Conservation (phyloP, 2,797 vertebrate genomes). For the Megalops cyprinoides region DNA sequence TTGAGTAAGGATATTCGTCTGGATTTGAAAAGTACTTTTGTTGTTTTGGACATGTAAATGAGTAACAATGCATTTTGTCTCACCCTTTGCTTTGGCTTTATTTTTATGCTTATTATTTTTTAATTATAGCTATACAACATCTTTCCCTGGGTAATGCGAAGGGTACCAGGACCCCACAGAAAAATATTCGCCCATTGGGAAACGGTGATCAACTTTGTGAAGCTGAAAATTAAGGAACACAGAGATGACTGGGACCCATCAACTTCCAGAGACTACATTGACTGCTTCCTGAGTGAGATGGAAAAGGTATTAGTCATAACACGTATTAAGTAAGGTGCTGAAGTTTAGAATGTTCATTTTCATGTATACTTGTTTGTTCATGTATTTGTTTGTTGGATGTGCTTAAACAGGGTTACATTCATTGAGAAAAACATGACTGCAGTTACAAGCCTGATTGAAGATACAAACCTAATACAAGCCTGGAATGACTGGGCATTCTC, state of each 20-base stretch:
- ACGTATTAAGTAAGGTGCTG: not conserved
- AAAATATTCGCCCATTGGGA: constrained; percentile 36
- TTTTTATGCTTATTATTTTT: no score
- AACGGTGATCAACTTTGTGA: constrained; percentile 39
- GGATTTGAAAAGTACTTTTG: no score
- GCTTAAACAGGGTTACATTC: no score
- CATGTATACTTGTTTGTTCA: no score
- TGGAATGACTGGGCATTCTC: no score
- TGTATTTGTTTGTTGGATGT: no score
- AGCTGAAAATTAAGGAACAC: constrained; percentile 60
- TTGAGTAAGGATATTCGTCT: no score
- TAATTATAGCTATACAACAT: constrained; percentile 58
- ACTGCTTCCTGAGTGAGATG: constrained; percentile 70
- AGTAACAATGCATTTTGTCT: not conserved
- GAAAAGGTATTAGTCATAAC: constrained; percentile 60
- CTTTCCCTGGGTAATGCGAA: constrained; percentile 59
- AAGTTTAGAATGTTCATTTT: no score
- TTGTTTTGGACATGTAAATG: not conserved
- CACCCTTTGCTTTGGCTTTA: not conserved
- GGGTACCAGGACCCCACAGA: constrained; percentile 64
- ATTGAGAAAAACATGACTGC: no score
- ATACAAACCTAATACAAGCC: no score
- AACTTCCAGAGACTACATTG: constrained; percentile 72
- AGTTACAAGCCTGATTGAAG: no score
- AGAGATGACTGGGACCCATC: constrained; percentile 57